These are phyloP conservation scores for Osmerus eperlanus DNA, from an alignment of 2,113 vertebrate genomes.

Conservation along the genomic window DNA sequence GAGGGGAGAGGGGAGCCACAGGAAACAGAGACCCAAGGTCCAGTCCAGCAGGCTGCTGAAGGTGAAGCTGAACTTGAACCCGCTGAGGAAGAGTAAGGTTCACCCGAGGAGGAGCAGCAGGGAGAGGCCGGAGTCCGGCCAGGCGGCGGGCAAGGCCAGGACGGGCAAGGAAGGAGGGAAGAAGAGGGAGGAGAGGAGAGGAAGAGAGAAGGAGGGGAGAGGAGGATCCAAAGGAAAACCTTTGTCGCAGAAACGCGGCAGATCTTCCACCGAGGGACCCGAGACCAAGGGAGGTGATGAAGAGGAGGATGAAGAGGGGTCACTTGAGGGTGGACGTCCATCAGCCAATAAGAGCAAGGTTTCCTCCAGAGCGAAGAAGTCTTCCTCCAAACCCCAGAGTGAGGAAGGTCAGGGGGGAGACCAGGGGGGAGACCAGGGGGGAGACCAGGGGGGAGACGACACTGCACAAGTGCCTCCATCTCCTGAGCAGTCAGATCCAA, in stretches of 20 bases:
- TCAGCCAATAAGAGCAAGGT: conserved; percentile 4
- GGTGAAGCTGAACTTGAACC: conserved; percentile 79
- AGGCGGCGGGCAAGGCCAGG: neutral
- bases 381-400: neutral
- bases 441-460: neutral
- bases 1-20: conserved; percentile 18
- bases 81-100: conserved; percentile 72
- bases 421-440: neutral
- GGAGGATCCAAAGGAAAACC: neutral
- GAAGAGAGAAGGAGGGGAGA: neutral
- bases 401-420: conserved; percentile 7
- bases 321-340: neutral
- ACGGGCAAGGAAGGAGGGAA: conserved; percentile 11
- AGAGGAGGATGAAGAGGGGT: conserved; percentile 6
- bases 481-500: neutral
- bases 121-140: conserved; percentile 35
- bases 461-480: neutral
- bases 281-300: neutral
- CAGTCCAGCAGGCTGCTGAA: conserved; percentile 59
- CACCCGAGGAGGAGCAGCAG: conserved; percentile 59
- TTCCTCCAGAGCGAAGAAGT: conserved; percentile 16
- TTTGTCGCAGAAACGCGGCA: neutral
- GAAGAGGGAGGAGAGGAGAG: conserved; percentile 10
- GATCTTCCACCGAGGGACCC: conserved; percentile 20
- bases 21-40: conserved; percentile 18